Evolutionary conservation across 2,888 invertebrate genomes (phyloP).

Genomic region (Chirona hameri): DNA sequence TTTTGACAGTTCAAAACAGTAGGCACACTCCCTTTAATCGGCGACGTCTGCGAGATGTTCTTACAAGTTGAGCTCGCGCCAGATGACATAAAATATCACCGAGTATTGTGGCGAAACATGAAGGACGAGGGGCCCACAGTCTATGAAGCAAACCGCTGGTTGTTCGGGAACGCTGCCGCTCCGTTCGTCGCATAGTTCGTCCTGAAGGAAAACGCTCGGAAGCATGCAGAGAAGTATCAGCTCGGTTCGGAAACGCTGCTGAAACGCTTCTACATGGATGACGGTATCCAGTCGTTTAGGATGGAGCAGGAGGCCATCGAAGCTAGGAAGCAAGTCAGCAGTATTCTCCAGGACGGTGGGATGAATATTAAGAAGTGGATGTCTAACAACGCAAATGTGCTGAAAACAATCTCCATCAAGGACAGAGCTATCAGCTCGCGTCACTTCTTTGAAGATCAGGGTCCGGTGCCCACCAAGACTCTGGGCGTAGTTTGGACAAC

Average conservation of each 20-base stretch:
- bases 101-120: neutral
- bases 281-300: neutral
- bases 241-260: neutral
- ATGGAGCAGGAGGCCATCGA: neutral
- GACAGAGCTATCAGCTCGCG: neutral
- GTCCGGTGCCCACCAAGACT: neutral
- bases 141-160: neutral
- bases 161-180: neutral
- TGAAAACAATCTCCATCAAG: neutral
- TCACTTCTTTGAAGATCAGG: neutral
- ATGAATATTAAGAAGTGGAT: neutral
- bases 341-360: neutral
- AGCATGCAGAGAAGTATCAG: neutral
- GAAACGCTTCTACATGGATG: neutral
- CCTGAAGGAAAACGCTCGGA: neutral
- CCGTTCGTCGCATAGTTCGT: neutral
- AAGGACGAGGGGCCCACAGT: neutral
- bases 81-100: neutral
- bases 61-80: neutral
- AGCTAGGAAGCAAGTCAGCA: neutral
- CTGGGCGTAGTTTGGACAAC: neutral
- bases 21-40: no score
- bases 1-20: no score
- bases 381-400: neutral
- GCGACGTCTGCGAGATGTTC: slow-evolving; percentile 2